Evolutionary conservation across 1,140 invertebrate genomes (phyloP), one percentile per base, ranked within the genome.

Genomic region (Drosophila yakuba): DNA sequence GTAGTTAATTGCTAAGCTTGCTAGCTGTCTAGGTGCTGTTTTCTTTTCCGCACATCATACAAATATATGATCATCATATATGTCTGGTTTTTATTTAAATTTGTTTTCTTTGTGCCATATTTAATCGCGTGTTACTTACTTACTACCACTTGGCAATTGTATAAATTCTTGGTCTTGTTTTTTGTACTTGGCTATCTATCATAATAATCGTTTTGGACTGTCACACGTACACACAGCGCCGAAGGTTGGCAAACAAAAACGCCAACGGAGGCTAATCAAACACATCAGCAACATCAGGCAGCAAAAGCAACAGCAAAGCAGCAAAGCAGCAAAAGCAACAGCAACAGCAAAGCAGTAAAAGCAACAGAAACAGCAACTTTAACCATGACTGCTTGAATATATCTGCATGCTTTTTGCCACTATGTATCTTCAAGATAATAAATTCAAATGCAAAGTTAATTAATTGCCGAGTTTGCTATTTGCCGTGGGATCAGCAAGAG

Each of bases 401-500:
- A 39, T 25, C 28, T 63, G 43, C 17, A 25, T 20, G 17, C n/a
- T 11, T 23, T 57, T 36, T 38, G 36, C 32, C 50, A 35, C 25
- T 20, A 62, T 64, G 36, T 63, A 62, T 64, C 44, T 63, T 35
- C 47, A 64, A 68, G 64, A 68, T 64, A 64, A 68, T 67, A 67
- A 50, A 67, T 67, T 64, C 64, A 64, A 82, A 82, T 83, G 74
- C 69, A 78, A 66, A 60, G 41, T 78, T 82, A 78, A 83, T 83
- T 83, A 83, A 83, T 83, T 83, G 59, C 60, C 35, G 25, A 43
- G 45, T 35, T 35, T 8, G 25, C n/a, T 5, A 35, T 28, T 48
- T 48, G 47, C 47, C 47, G 47, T 48, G 47, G 23, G 47, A 48
- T 48, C 8, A 51, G 25, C 48, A 51, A 28, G 17, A 17, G 28